Percentiles rank a stretch among this genome's conserved stretches.
Evolutionary conservation across 2,113 vertebrate genomes (phyloP).

Genomic region (Takifugu bimaculatus): DNA sequence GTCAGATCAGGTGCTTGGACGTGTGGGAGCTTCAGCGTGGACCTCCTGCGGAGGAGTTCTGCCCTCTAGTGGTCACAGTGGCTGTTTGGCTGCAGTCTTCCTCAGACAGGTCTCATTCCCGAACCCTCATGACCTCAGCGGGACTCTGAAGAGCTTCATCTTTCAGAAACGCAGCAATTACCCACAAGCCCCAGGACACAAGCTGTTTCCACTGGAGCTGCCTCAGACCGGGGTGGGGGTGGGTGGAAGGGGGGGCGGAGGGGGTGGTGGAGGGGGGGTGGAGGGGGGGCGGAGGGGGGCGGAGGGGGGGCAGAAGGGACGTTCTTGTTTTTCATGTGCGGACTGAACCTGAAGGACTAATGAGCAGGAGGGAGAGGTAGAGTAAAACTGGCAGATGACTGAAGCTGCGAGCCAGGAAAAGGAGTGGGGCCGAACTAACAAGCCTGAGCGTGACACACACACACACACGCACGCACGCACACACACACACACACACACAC

Average conservation of each 20-base stretch:
- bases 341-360: slow-evolving; percentile 21
- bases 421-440: slow-evolving; percentile 40
- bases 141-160: too few relatives aligned
- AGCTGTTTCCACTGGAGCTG: slow-evolving; percentile 24
- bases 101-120: background rate
- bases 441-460: slow-evolving; percentile 44
- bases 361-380: slow-evolving; percentile 1
- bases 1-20: too few relatives aligned
- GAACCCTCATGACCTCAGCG: background rate
- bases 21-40: background rate
- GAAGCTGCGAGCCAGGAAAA: slow-evolving; percentile 35
- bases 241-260: background rate
- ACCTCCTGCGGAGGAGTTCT: background rate
- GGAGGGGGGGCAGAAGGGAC: background rate
- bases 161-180: slow-evolving; percentile 48
- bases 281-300: background rate
- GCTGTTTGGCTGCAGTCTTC: too few relatives aligned
- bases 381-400: slow-evolving; percentile 15
- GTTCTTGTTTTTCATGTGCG: slow-evolving; percentile 30
- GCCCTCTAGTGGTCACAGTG: slow-evolving; percentile 10
- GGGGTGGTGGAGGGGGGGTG: too few relatives aligned
- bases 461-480: background rate
- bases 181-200: slow-evolving; percentile 12
- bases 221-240: background rate
- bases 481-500: background rate